Evolutionary conservation across 1,140 invertebrate genomes (phyloP).

Genomic region (Chionoecetes opilio): DNA sequence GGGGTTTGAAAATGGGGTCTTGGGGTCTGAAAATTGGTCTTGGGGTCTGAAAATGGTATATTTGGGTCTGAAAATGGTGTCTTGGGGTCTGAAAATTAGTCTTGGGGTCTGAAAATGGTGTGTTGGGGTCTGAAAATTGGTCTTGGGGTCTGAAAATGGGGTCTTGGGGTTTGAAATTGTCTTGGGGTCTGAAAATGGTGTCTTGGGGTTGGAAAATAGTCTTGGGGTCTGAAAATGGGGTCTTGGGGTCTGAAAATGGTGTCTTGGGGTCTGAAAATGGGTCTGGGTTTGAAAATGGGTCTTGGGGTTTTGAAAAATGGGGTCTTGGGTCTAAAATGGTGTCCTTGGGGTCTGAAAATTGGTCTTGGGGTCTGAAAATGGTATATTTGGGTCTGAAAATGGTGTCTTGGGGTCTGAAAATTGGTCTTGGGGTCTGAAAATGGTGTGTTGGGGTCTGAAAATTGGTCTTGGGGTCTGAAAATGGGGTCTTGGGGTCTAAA

Average conservation of each 20-base stretch:
- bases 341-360: background rate
- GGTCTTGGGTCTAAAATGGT: too few relatives aligned
- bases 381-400: background rate
- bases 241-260: background rate
- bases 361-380: too few relatives aligned
- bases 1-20: background rate
- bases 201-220: too few relatives aligned
- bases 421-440: background rate
- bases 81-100: background rate
- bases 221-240: background rate
- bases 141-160: background rate
- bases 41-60: background rate
- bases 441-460: too few relatives aligned
- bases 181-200: background rate
- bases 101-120: too few relatives aligned
- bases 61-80: background rate
- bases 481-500: background rate
- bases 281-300: too few relatives aligned
- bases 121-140: background rate
- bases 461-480: background rate
- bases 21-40: background rate
- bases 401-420: background rate
- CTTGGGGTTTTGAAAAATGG: too few relatives aligned
- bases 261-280: background rate
- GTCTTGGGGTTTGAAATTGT: too few relatives aligned